These are phyloP conservation scores for Hanleya hanleyi DNA, from an alignment of 2,888 invertebrate species.

Conservation along the genomic window DNA sequence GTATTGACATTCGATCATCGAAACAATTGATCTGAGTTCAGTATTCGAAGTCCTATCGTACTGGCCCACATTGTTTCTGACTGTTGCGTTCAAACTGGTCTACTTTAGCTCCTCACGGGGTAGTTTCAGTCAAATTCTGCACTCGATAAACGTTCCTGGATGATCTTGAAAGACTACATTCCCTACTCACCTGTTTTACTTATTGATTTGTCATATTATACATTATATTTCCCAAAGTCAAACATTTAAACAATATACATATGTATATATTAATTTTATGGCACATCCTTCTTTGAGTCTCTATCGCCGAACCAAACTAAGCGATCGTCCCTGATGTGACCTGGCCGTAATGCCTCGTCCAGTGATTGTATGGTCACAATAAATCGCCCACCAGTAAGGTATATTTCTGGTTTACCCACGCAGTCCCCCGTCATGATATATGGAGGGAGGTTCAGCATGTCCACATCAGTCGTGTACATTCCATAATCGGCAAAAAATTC, in stretches of 20 bases:
- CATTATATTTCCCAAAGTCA: no score
- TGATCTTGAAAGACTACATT: no score
- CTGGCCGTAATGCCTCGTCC: not conserved
- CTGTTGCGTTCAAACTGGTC: no score
- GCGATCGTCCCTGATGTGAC: not conserved
- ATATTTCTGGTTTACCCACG: not conserved
- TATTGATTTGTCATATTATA: no score
- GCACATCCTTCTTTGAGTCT: conserved; percentile 5
- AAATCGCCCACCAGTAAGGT: not conserved
- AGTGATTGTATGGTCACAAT: not conserved
- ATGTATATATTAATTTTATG: not conserved
- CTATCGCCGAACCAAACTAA: conserved; percentile 1
- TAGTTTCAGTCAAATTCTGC: no score
- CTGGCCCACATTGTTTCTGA: no score
- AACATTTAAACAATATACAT: not conserved
- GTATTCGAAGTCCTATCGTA: no score
- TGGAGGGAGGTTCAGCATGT: conserved; percentile 2
- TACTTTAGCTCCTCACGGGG: no score
- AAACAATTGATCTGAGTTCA: no score
- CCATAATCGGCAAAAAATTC: not conserved
- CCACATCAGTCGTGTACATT: not conserved
- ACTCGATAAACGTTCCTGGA: no score
- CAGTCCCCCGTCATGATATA: not conserved
- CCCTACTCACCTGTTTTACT: no score
- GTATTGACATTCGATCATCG: no score